A percentile compares a stretch with the other conserved stretches of the same genome.
These are phyloP conservation scores for Microcebus ravelobensis DNA, from an alignment of 2,113 vertebrate species.

Conservation along the genomic window DNA sequence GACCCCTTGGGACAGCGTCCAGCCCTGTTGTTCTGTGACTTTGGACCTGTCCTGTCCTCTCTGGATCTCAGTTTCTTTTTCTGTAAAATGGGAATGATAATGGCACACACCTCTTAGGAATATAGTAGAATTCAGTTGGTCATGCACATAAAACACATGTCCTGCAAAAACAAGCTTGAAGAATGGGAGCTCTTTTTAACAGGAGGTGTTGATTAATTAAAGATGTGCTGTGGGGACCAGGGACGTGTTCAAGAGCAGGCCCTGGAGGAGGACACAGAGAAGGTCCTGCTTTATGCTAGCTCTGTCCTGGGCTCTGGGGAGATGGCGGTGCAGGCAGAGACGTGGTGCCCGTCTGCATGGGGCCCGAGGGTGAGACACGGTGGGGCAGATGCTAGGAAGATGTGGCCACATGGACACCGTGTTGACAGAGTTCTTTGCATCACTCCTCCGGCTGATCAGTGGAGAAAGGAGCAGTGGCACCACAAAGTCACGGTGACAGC, in stretches of 20 bases:
- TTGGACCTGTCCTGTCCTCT: not conserved
- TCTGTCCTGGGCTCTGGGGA: not conserved
- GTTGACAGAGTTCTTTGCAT: not conserved
- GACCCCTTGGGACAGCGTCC: not conserved
- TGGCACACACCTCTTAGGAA: not conserved
- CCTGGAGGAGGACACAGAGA: not conserved
- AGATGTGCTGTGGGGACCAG: not conserved
- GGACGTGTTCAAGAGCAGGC: not conserved
- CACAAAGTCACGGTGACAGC: accelerated
- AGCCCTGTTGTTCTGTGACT: not conserved
- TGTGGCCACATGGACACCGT: not conserved
- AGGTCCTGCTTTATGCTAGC: not conserved
- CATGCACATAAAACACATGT: not conserved
- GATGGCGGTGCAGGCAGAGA: not conserved
- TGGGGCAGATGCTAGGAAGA: not conserved
- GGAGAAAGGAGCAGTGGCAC: not conserved
- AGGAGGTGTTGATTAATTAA: not conserved
- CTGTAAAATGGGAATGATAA: not conserved
- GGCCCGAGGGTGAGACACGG: not conserved
- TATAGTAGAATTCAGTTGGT: not conserved
- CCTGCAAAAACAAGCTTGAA: not conserved
- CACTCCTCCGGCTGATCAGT: not conserved
- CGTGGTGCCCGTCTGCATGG: not conserved
- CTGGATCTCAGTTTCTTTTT: not conserved
- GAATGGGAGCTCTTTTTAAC: not conserved